Base-by-base conservation (phyloP, 2,797 vertebrate genomes). In the Sphenodon punctatus region DNA sequence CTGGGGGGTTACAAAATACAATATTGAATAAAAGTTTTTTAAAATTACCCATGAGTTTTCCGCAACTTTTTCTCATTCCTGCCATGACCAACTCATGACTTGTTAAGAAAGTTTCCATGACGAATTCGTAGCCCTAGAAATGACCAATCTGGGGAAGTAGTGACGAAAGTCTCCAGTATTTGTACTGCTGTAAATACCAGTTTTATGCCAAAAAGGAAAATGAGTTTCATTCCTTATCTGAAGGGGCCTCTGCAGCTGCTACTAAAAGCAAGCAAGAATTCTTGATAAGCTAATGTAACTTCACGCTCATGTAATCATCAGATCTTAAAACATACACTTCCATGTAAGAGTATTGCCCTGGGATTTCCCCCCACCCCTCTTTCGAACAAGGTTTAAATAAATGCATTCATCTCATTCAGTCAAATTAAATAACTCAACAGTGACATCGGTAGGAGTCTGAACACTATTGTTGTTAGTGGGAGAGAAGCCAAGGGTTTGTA, bases 371-470 rank as follows among this genome's bases (percentile, higher is more conserved):
- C 80, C 87, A 88, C 87, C 90, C 85, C 88, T 87, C 89, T 88
- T 91, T 92, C 56, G 79, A 95, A 88, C 77, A 75, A 84, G 86
- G 84, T 93, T 91, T 93, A 92, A 93, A 90, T 88, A 96, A 95
- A 93, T 85, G 93, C 75, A 87, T 90, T 93, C 92, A 94, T 93
- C 90, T 88, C 9, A 3, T 90, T 92, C 79, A 88, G 84, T 89
- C 87, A 93, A 94, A 93, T 94, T 91, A 94, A 93, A 94, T 94
- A 93, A 89, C 85, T 87, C 76, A 88, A 49, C 85, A 90, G 87
- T 94, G 93, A 96, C 92, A 94, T 95, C 88, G 93, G 89, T 88
- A 93, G 87, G 86, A 92, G 86, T 82, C 84, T 89, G 63, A 94
- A 80, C 76, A 60, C 67, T 88, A 86, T 85, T 93, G 91, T 91